Evolutionary conservation across 2,888 invertebrate species (phyloP).

Genomic region (Melanchra persicariae): DNA sequence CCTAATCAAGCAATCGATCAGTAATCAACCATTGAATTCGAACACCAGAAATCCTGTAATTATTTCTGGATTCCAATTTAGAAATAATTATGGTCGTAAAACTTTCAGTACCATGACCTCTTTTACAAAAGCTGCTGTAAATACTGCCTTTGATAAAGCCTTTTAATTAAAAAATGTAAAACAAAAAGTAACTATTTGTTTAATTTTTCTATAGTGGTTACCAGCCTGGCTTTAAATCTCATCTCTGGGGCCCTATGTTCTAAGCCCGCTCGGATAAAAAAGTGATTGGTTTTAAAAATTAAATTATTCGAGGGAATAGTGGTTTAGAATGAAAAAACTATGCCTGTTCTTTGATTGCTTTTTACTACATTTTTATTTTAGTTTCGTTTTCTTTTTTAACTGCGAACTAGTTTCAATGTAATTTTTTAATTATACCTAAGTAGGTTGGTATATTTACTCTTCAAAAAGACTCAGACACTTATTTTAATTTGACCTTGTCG

Average conservation of each 20-base stretch:
- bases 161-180: not conserved
- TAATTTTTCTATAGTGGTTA: constrained; percentile 3
- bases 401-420: too few relatives aligned
- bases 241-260: constrained; percentile 14
- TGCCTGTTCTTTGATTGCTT: constrained; percentile 25
- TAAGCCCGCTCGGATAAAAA: constrained; percentile 40
- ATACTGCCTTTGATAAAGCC: not conserved
- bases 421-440: too few relatives aligned
- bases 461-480: not conserved
- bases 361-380: constrained; percentile 1
- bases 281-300: constrained; percentile 40
- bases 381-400: constrained; percentile 1
- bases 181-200: not conserved
- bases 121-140: not conserved
- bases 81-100: not conserved
- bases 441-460: not conserved
- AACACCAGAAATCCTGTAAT: too few relatives aligned
- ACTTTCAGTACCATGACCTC: not conserved
- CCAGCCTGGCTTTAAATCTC: constrained; percentile 23
- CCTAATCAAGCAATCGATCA: not conserved
- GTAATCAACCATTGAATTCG: rapidly evolving
- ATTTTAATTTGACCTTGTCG: too few relatives aligned
- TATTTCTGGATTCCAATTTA: rapidly evolving
- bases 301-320: constrained; percentile 16
- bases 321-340: not conserved